Evolutionary conservation across 2,797 vertebrate species (phyloP).

Genomic region (Falco concolor): DNA sequence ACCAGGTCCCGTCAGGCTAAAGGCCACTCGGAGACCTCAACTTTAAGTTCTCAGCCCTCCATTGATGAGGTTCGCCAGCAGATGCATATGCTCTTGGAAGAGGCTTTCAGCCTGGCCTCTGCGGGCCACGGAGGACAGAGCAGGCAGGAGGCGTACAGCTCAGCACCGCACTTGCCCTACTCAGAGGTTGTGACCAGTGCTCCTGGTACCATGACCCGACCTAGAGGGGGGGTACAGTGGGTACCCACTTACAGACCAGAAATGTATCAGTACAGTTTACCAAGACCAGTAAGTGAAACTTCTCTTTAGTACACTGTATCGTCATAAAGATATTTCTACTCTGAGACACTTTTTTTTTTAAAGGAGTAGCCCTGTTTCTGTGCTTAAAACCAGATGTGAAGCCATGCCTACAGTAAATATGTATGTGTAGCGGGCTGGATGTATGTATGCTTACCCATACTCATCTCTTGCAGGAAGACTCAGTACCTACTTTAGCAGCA

Average conservation of each 20-base stretch:
- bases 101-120: constrained; percentile 96
- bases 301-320: background rate
- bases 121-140: constrained; percentile 87
- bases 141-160: constrained; percentile 83
- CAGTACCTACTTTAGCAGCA: background rate
- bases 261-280: constrained; percentile 91
- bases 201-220: constrained; percentile 88
- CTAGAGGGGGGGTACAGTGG: constrained; percentile 89
- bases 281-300: constrained; percentile 85
- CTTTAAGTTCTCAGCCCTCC: constrained; percentile 97
- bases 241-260: constrained; percentile 90
- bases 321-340: background rate
- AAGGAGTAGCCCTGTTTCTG: background rate
- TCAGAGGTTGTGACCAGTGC: constrained; percentile 92
- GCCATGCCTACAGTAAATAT: background rate
- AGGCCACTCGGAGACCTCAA: constrained; percentile 96
- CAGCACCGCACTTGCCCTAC: constrained; percentile 86
- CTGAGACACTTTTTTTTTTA: accelerated
- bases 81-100: constrained; percentile 98
- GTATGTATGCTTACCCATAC: background rate
- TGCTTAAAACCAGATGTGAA: background rate
- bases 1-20: constrained; percentile 84
- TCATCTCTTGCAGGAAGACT: background rate
- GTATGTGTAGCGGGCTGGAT: background rate
- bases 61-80: constrained; percentile 98